These are phyloP conservation scores for Chromobotia macracanthus DNA, from an alignment of 2,797 vertebrate species.

Conservation along the genomic window DNA sequence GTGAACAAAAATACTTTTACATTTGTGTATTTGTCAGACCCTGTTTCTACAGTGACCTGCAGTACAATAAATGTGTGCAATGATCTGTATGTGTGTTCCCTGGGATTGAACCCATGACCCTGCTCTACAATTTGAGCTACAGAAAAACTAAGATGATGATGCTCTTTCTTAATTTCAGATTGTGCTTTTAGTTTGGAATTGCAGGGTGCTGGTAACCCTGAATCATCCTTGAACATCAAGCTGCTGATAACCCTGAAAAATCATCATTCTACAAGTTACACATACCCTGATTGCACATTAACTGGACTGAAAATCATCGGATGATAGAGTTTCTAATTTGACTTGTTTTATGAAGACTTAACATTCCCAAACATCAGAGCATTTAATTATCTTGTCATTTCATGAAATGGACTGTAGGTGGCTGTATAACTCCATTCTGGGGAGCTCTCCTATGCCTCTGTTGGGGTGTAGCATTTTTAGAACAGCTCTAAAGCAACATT, in stretches of 20 bases:
- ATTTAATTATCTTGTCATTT: neutral
- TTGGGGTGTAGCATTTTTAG: neutral
- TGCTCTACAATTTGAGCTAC: neutral
- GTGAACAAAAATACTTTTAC: too few species aligned
- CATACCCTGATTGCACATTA: neutral
- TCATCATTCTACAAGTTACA: neutral
- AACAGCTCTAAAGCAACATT: neutral
- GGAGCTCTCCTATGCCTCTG: neutral
- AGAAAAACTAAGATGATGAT: neutral
- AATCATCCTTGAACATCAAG: neutral
- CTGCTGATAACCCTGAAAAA: constrained; percentile 19
- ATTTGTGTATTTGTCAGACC: too few species aligned
- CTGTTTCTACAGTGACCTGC: neutral
- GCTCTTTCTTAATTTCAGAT: neutral
- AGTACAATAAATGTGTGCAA: neutral
- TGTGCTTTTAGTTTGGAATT: neutral
- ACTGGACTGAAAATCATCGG: neutral
- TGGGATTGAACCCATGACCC: neutral
- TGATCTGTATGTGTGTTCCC: neutral
- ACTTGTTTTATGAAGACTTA: neutral
- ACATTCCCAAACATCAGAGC: neutral
- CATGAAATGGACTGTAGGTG: constrained; percentile 25
- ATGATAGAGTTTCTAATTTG: neutral
- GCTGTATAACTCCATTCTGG: constrained; percentile 23
- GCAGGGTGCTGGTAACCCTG: constrained; percentile 72